phyloP scores from a whole-genome alignment of 2,797 vertebrate genomes.

The Bucorvus abyssinicus region DNA sequence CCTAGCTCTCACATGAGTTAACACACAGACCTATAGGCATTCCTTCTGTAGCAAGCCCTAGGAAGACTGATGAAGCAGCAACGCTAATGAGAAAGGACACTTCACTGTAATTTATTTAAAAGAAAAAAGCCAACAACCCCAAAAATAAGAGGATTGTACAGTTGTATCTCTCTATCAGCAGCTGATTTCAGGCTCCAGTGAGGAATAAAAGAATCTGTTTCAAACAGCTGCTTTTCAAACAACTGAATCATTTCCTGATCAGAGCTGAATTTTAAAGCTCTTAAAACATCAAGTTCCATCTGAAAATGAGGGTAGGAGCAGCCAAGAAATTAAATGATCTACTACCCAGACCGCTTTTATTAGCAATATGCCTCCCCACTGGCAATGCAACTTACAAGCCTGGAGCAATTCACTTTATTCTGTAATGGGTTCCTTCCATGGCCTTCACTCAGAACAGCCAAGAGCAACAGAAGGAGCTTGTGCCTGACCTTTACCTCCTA shows the following conservation, averaged over 20 bases:
- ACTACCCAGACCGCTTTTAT: conserved; percentile 11
- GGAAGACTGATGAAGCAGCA: background rate
- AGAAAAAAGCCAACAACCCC: background rate
- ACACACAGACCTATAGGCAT: background rate
- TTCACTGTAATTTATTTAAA: conserved; percentile 45
- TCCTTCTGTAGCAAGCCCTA: background rate
- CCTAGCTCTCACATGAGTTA: background rate
- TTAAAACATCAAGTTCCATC: conserved; percentile 66
- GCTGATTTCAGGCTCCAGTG: conserved; percentile 64
- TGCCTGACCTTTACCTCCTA: conserved; percentile 59
- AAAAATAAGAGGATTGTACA: background rate
- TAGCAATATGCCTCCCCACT: background rate
- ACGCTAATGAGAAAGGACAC: background rate
- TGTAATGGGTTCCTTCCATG: conserved; percentile 21
- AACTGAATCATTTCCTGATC: conserved; percentile 72
- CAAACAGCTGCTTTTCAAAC: conserved; percentile 74
- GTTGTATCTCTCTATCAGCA: conserved; percentile 34
- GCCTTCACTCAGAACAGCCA: conserved; percentile 32
- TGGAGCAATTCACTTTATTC: conserved; percentile 22
- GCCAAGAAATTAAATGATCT: conserved; percentile 63
- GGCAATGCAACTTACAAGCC: background rate
- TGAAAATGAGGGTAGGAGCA: conserved; percentile 50
- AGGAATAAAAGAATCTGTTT: conserved; percentile 58
- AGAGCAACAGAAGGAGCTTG: conserved; percentile 51
- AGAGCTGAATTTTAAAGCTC: conserved; percentile 68